A percentile compares a stretch with the other conserved stretches of the same genome.
Evolutionary conservation across 2,888 invertebrate species (phyloP).

Genomic region (Leptopilina myrica): DNA sequence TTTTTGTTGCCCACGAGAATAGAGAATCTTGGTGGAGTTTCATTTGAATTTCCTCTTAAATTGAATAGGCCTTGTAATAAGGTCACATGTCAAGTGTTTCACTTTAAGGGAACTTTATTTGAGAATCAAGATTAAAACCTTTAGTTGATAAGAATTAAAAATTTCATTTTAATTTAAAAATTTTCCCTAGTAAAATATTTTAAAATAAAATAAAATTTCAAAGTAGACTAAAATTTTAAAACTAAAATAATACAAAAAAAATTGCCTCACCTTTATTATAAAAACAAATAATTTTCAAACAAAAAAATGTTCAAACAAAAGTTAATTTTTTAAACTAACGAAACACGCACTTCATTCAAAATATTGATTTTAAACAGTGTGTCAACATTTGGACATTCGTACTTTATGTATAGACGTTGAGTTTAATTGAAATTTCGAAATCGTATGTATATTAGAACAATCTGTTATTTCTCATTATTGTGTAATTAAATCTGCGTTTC

Average conservation of each 20-base stretch:
- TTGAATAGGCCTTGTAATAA: conserved; percentile 34
- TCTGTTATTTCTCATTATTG: conserved; percentile 15
- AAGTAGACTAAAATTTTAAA: too few relatives aligned
- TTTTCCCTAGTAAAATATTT: too few relatives aligned
- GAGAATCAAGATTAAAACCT: conserved; percentile 16
- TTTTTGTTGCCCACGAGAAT: conserved; percentile 6
- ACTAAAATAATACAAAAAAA: not conserved
- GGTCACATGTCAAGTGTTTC: conserved; percentile 20
- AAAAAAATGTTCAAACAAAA: too few relatives aligned
- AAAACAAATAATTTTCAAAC: too few relatives aligned
- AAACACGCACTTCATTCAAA: not conserved
- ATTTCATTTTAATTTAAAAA: not conserved
- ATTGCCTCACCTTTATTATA: not conserved
- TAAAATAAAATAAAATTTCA: too few relatives aligned
- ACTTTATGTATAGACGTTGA: conserved; percentile 2
- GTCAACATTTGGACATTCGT: not conserved
- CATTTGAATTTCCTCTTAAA: conserved; percentile 35
- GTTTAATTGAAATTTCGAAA: conserved; percentile 14
- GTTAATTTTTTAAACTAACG: not conserved
- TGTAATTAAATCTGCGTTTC: not conserved
- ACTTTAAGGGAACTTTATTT: conserved; percentile 22
- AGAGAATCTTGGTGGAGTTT: conserved; percentile 2
- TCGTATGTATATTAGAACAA: conserved; percentile 2
- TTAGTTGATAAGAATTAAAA: conserved; percentile 6
- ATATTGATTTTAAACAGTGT: not conserved